Percentiles rank a stretch among this genome's conserved stretches.
Conservation (phyloP, 2,797 vertebrate genomes). For the Bradypus variegatus region DNA sequence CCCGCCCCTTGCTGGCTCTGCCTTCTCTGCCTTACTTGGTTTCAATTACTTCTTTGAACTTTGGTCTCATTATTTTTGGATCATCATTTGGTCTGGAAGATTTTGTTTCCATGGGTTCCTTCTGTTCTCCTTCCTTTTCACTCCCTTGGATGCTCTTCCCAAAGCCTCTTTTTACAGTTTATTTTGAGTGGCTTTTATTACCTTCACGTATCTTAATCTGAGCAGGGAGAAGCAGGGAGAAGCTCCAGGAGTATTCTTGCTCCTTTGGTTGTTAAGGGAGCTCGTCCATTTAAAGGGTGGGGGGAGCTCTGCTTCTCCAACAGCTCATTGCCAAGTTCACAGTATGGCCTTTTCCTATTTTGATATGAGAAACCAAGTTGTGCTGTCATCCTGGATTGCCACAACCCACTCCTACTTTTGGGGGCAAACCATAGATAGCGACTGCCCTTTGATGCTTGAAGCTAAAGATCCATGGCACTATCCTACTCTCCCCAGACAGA, state of each 20-base stretch:
- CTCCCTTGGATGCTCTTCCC: slow-evolving; percentile 47
- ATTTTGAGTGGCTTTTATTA: slow-evolving; percentile 61
- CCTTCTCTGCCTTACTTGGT: slow-evolving; percentile 58
- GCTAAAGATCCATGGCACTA: not conserved
- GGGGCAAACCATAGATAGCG: not conserved
- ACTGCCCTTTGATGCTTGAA: not conserved
- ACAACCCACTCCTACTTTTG: not conserved
- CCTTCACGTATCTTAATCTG: slow-evolving; percentile 52
- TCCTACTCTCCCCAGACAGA: not conserved
- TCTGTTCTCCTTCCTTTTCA: slow-evolving; percentile 70
- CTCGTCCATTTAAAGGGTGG: not conserved
- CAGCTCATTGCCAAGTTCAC: not conserved
- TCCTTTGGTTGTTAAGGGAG: not conserved
- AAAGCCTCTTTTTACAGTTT: slow-evolving; percentile 48
- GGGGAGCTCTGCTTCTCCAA: not conserved
- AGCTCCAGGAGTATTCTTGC: slow-evolving; percentile 20
- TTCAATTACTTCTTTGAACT: slow-evolving; percentile 76
- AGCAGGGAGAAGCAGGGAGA: slow-evolving; percentile 20
- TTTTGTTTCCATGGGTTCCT: slow-evolving; percentile 73
- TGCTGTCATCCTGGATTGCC: not conserved
- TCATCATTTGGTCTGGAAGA: slow-evolving; percentile 73
- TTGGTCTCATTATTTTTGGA: slow-evolving; percentile 79
- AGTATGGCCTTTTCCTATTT: not conserved
- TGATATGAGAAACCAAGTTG: not conserved
- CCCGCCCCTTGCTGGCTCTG: slow-evolving; percentile 57